A percentile compares a stretch with the other conserved stretches of the same genome.
Conservation (phyloP, 2,797 vertebrate genomes). For the Notolepis coatsorum region DNA sequence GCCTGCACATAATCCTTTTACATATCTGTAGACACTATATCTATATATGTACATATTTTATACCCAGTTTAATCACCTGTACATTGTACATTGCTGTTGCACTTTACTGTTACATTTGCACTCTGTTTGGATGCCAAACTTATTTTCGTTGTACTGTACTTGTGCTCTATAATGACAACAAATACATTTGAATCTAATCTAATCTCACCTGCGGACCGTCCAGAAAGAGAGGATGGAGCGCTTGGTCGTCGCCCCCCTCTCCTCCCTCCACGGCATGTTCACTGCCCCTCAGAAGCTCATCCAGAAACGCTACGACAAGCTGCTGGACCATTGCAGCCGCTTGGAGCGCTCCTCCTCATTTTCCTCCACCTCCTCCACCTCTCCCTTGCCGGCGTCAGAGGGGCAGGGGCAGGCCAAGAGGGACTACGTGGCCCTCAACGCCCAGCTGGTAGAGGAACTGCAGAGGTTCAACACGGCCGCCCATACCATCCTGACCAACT, state of each 20-base stretch:
- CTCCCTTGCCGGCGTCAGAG: slow-evolving; percentile 59
- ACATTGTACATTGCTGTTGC: too few relatives aligned
- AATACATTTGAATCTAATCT: neutral
- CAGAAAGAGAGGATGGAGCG: slow-evolving; percentile 86
- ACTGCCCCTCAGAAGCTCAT: slow-evolving; percentile 95
- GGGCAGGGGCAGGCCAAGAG: slow-evolving; percentile 86
- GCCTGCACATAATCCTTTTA: too few relatives aligned
- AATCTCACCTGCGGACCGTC: neutral
- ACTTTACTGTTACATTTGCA: too few relatives aligned
- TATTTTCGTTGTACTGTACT: too few relatives aligned
- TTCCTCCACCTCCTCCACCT: slow-evolving; percentile 58
- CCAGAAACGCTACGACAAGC: slow-evolving; percentile 97
- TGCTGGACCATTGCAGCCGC: slow-evolving; percentile 92
- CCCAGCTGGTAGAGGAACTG: slow-evolving; percentile 93
- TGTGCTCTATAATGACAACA: too few relatives aligned
- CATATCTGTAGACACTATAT: too few relatives aligned
- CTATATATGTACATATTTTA: too few relatives aligned
- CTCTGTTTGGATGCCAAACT: too few relatives aligned
- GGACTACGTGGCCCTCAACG: slow-evolving; percentile 94
- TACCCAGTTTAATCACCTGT: too few relatives aligned
- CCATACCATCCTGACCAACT: slow-evolving; percentile 85
- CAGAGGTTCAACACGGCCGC: slow-evolving; percentile 90
- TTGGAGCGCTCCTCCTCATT: slow-evolving; percentile 82
- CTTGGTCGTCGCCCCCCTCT: slow-evolving; percentile 86
- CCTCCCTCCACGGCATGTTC: slow-evolving; percentile 89